A percentile compares a stretch with the other conserved stretches of the same genome.
These are phyloP conservation scores for Cercopithecus mona DNA, from an alignment of 2,113 vertebrate species.

Conservation along the genomic window DNA sequence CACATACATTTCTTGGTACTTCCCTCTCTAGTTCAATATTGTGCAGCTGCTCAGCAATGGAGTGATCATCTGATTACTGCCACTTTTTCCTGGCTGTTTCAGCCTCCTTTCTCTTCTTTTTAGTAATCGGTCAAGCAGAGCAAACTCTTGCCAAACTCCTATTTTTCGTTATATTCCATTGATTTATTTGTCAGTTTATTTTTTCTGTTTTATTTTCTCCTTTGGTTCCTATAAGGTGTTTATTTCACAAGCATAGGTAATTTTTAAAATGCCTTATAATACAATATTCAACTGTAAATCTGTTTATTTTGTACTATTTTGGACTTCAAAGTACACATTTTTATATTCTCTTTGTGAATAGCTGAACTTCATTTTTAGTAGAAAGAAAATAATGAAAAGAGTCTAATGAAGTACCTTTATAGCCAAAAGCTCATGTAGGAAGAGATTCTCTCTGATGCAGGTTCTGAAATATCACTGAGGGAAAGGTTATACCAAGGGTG, in stretches of 20 bases:
- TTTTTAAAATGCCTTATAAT: background rate
- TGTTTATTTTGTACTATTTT: background rate
- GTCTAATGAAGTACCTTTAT: background rate
- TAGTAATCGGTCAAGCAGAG: background rate
- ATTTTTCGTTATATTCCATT: background rate
- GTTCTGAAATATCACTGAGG: background rate
- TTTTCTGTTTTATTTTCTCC: background rate
- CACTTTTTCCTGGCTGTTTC: background rate
- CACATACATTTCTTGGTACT: background rate
- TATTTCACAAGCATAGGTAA: conserved; percentile 44
- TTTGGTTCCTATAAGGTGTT: background rate
- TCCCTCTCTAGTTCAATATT: conserved; percentile 13
- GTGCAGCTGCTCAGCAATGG: background rate
- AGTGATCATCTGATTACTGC: background rate
- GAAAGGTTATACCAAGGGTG: background rate
- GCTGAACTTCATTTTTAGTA: conserved; percentile 42
- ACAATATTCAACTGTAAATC: conserved; percentile 4
- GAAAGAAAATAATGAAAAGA: conserved; percentile 42
- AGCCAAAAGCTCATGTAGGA: background rate
- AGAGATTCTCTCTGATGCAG: background rate
- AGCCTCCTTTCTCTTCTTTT: background rate
- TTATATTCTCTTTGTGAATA: conserved; percentile 40
- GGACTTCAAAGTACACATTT: background rate
- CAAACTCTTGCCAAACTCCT: background rate
- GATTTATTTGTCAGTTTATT: background rate